A percentile compares a stretch with the other conserved stretches of the same genome.
These are phyloP conservation scores for Sphinx pinastri DNA, from an alignment of 2,888 invertebrate species.

Conservation along the genomic window DNA sequence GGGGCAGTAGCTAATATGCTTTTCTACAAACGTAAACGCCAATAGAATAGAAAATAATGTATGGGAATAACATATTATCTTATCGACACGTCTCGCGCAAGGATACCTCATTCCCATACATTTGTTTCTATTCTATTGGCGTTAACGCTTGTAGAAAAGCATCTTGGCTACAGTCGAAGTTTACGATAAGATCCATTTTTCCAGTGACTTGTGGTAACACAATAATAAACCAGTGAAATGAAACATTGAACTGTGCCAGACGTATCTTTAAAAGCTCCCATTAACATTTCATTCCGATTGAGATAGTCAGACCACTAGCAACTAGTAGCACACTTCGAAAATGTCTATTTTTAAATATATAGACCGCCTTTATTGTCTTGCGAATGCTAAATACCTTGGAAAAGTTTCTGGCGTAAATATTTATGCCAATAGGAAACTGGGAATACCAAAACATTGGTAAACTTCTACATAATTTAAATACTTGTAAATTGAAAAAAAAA, in stretches of 20 bases:
- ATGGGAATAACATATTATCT: no score
- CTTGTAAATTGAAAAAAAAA: neutral
- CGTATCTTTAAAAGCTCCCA: slow-evolving; percentile 6
- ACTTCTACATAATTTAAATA: neutral
- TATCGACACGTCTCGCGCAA: no score
- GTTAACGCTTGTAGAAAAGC: no score
- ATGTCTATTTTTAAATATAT: neutral
- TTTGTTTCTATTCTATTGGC: no score
- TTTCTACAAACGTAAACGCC: no score
- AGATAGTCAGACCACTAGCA: neutral
- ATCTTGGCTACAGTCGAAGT: no score
- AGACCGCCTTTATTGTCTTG: neutral
- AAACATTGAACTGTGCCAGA: neutral
- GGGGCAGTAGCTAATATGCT: no score
- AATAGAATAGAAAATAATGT: no score
- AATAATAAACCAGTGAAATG: neutral
- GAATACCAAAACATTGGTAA: slow-evolving; percentile 2
- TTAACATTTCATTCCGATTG: slow-evolving; percentile 12
- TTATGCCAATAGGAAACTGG: neutral
- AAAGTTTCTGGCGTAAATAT: neutral
- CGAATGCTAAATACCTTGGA: neutral
- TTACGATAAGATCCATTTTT: no score
- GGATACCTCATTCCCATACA: no score
- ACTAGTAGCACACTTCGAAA: neutral
- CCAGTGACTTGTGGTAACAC: neutral